Percentiles rank a stretch among this genome's conserved stretches.
These are phyloP conservation scores for Drosophila paracracens DNA, from an alignment of 2,888 invertebrate species.

Conservation along the genomic window DNA sequence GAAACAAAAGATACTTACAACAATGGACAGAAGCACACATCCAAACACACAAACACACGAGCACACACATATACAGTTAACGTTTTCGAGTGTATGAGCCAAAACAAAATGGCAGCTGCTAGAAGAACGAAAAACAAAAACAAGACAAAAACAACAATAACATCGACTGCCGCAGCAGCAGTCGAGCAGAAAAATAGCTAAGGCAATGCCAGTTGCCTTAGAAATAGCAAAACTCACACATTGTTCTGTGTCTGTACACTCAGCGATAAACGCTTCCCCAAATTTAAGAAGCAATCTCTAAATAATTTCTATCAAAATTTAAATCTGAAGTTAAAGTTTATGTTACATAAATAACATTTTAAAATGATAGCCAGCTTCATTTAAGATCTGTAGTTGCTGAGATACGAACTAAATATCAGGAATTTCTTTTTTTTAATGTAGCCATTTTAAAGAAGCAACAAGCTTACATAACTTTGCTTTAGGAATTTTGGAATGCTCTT, in stretches of 20 bases:
- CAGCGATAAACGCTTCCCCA: neutral
- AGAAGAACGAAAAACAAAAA: constrained; percentile 14
- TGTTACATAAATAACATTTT: neutral
- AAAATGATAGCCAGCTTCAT: neutral
- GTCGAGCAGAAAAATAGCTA: constrained; percentile 58
- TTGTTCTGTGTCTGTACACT: neutral
- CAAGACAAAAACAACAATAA: constrained; percentile 28
- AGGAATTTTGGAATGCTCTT: neutral
- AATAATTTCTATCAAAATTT: neutral
- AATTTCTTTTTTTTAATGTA: neutral
- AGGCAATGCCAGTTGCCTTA: constrained; percentile 41
- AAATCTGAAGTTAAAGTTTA: fast-evolving
- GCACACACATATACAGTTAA: constrained; percentile 39
- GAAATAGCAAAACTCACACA: constrained; percentile 26
- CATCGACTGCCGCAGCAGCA: constrained; percentile 57
- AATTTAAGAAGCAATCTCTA: neutral
- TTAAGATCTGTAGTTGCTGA: neutral
- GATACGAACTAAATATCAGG: neutral
- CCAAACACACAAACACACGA: constrained; percentile 6
- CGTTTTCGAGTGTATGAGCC: constrained; percentile 65
- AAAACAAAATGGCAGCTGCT: constrained; percentile 73
- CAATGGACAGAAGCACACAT: constrained; percentile 49
- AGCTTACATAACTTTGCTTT: neutral
- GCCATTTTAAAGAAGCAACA: neutral
- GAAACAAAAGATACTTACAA: constrained; percentile 76